Percentiles rank a stretch among this genome's conserved stretches.
Evolutionary conservation across 2,888 invertebrate species (phyloP).

Genomic region (Artemia sinica): DNA sequence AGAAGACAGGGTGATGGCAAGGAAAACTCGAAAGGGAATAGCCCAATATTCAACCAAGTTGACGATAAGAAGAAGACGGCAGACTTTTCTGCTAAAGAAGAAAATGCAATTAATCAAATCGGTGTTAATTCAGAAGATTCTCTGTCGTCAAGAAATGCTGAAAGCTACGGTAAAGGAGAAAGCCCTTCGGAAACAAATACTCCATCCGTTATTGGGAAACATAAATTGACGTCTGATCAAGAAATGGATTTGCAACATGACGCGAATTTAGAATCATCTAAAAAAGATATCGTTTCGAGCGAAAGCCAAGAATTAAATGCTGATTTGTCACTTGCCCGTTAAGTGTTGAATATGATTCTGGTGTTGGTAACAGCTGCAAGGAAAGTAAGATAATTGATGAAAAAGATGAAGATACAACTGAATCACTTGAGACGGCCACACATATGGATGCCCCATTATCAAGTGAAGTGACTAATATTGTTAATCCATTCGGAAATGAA

Average conservation of each 20-base stretch:
- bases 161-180: not conserved
- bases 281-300: not conserved
- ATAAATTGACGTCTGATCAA: not conserved
- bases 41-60: not conserved
- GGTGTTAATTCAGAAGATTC: not conserved
- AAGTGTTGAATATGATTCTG: not conserved
- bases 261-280: too few relatives aligned
- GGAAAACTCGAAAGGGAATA: constrained; percentile 7
- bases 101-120: not conserved
- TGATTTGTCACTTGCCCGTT: not conserved
- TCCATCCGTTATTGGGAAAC: not conserved
- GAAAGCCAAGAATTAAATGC: not conserved
- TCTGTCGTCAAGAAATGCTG: too few relatives aligned
- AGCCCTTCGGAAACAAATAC: not conserved
- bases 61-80: constrained; percentile 5
- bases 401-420: not conserved
- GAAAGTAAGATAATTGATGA: constrained; percentile 1
- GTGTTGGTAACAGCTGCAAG: constrained; percentile 11
- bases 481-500: constrained; percentile 4
- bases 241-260: not conserved
- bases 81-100: not conserved
- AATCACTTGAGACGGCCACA: not conserved
- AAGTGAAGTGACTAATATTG: not conserved
- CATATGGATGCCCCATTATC: not conserved
- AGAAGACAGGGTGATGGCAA: constrained; percentile 16